These are phyloP conservation scores for Ambastaia sidthimunki DNA, from an alignment of 2,797 vertebrate genomes.

Conservation along the genomic window DNA sequence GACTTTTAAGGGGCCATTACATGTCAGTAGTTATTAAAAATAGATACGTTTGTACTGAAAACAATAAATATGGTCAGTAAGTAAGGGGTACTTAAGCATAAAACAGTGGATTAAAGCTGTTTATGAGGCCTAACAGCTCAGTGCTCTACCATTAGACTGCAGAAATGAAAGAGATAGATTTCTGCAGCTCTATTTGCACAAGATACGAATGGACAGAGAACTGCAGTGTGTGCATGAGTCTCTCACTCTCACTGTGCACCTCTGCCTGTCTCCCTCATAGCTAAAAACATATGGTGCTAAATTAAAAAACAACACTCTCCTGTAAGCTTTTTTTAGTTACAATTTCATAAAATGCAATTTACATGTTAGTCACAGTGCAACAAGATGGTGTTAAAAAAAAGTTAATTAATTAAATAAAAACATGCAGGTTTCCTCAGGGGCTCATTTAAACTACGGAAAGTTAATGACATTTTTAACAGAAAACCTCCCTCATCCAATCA, in stretches of 20 bases:
- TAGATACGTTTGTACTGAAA: slow-evolving; percentile 65
- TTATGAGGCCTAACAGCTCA: slow-evolving; percentile 69
- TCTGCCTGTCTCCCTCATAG: background rate
- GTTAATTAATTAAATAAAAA: slow-evolving; percentile 1
- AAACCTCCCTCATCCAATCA: background rate
- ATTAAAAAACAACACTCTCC: slow-evolving; percentile 34
- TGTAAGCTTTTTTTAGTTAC: slow-evolving; percentile 18
- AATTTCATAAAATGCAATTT: slow-evolving; percentile 1
- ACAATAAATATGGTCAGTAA: slow-evolving; percentile 73
- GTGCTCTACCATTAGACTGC: slow-evolving; percentile 17
- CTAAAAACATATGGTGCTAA: slow-evolving; percentile 51
- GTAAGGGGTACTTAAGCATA: slow-evolving; percentile 74
- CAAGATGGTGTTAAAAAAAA: background rate
- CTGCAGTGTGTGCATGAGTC: slow-evolving; percentile 12
- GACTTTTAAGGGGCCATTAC: slow-evolving; percentile 63
- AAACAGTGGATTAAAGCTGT: slow-evolving; percentile 67
- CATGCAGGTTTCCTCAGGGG: slow-evolving; percentile 2
- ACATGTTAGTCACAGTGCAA: slow-evolving; percentile 54
- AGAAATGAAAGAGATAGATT: slow-evolving; percentile 10
- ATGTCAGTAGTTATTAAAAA: slow-evolving; percentile 69
- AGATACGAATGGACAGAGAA: slow-evolving; percentile 21
- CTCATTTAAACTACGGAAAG: slow-evolving; percentile 10
- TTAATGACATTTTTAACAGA: slow-evolving; percentile 19
- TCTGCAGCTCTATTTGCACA: background rate
- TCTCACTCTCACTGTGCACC: slow-evolving; percentile 17